These are phyloP conservation scores for Trachymyrmex cornetzi DNA, from an alignment of 1,140 invertebrate genomes.

Conservation along the genomic window DNA sequence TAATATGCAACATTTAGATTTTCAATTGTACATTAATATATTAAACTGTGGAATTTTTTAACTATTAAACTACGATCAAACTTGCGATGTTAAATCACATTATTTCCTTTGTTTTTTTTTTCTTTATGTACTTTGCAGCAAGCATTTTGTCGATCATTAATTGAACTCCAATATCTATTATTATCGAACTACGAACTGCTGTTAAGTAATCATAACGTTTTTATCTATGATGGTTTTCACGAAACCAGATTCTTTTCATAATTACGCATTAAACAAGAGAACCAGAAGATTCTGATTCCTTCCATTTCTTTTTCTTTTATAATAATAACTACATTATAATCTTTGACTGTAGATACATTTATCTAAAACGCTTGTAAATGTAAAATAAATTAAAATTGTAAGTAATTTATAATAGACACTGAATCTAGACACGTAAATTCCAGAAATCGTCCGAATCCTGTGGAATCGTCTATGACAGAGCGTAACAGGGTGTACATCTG, in stretches of 20 bases:
- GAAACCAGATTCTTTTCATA: constrained; percentile 68
- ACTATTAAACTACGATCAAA: constrained; percentile 60
- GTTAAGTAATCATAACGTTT: constrained; percentile 74
- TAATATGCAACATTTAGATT: constrained; percentile 61
- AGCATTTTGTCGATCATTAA: constrained; percentile 78
- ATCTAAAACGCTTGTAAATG: constrained; percentile 84
- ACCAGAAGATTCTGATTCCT: constrained; percentile 52
- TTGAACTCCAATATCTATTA: constrained; percentile 77
- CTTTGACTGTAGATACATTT: constrained; percentile 84
- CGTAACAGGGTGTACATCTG: constrained; percentile 78
- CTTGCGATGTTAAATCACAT: constrained; percentile 56
- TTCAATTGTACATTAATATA: constrained; percentile 60
- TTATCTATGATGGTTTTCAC: constrained; percentile 71
- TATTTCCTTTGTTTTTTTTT: constrained; percentile 49
- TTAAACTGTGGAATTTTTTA: constrained; percentile 60
- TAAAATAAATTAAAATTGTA: constrained; percentile 85
- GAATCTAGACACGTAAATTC: constrained; percentile 85
- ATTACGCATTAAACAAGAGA: constrained; percentile 70
- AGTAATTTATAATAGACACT: constrained; percentile 83
- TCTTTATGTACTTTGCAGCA: constrained; percentile 73
- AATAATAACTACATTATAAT: constrained; percentile 81
- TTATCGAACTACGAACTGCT: constrained; percentile 79
- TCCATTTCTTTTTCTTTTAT: constrained; percentile 49
- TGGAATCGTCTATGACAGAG: constrained; percentile 81
- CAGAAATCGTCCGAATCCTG: constrained; percentile 81